phyloP scores from a whole-genome alignment of 2,888 invertebrate species.

The Drosophila affinis region DNA sequence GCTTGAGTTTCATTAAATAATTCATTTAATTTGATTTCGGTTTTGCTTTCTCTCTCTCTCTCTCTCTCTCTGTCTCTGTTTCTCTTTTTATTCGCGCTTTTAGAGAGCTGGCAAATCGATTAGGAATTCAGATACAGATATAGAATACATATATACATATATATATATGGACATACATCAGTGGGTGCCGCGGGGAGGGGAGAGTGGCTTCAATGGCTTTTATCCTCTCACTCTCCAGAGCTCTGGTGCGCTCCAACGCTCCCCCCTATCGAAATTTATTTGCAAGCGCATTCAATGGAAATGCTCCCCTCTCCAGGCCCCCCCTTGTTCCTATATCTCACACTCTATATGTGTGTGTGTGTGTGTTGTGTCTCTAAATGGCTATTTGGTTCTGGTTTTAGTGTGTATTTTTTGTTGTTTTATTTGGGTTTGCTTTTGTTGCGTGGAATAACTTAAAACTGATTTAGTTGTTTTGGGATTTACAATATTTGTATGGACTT shows the following conservation, averaged over 20 bases:
- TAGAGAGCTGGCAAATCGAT: conserved; percentile 35
- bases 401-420: not conserved
- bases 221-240: conserved; percentile 37
- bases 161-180: no score
- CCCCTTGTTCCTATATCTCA: not conserved
- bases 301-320: conserved; percentile 20
- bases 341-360: not conserved
- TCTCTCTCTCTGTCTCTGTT: conserved; percentile 8
- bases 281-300: conserved; percentile 58
- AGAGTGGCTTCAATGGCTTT: conserved; percentile 55
- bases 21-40: conserved; percentile 78
- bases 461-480: conserved; percentile 50
- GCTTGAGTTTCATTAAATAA: conserved; percentile 71
- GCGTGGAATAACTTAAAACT: conserved; percentile 55
- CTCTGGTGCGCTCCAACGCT: not conserved
- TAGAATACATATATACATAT: not conserved
- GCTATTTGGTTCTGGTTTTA: conserved; percentile 35
- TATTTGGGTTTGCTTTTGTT: conserved; percentile 20
- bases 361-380: conserved; percentile 37
- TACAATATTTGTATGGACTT: conserved; percentile 39
- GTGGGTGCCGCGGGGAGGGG: not conserved
- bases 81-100: conserved; percentile 21
- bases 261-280: conserved; percentile 60
- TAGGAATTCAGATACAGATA: conserved; percentile 30
- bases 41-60: conserved; percentile 12